These are phyloP conservation scores for Sminthopsis crassicaudata DNA, from an alignment of 2,113 vertebrate species.

Conservation along the genomic window DNA sequence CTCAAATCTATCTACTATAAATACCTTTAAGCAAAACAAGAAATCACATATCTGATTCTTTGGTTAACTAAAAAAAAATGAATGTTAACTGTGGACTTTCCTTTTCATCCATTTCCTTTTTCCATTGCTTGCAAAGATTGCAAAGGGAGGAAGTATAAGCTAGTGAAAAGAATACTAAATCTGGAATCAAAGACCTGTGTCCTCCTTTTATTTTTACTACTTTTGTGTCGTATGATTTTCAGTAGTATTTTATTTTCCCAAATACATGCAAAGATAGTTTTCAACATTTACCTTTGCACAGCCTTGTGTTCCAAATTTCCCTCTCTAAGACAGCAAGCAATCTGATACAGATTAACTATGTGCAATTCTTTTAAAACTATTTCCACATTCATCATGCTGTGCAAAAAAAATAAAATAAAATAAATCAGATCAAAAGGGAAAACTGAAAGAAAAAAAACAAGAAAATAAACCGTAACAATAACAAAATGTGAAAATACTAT, in stretches of 20 bases:
- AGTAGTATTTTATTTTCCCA: neutral
- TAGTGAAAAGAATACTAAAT: neutral
- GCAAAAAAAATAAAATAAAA: too few relatives aligned
- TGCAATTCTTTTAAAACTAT: too few relatives aligned
- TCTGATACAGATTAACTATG: too few relatives aligned
- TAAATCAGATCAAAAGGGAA: too few relatives aligned
- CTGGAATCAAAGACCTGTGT: neutral
- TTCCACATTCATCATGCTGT: too few relatives aligned
- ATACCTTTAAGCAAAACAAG: conserved; percentile 34
- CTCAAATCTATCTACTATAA: neutral
- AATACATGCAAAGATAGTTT: too few relatives aligned
- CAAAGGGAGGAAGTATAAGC: neutral
- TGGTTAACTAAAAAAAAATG: neutral
- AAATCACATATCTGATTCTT: conserved; percentile 1
- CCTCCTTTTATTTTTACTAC: neutral
- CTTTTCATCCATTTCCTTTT: neutral
- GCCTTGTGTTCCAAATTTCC: too few relatives aligned
- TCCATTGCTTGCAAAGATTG: neutral
- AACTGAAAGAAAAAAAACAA: too few relatives aligned
- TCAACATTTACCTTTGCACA: too few relatives aligned
- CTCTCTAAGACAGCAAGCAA: too few relatives aligned
- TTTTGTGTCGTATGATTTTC: neutral
- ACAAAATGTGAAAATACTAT: too few relatives aligned
- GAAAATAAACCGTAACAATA: too few relatives aligned
- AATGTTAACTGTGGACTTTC: neutral